A percentile compares a stretch with the other conserved stretches of the same genome.
phyloP scores from a whole-genome alignment of 2,888 invertebrate species.

The Volucella inanis region DNA sequence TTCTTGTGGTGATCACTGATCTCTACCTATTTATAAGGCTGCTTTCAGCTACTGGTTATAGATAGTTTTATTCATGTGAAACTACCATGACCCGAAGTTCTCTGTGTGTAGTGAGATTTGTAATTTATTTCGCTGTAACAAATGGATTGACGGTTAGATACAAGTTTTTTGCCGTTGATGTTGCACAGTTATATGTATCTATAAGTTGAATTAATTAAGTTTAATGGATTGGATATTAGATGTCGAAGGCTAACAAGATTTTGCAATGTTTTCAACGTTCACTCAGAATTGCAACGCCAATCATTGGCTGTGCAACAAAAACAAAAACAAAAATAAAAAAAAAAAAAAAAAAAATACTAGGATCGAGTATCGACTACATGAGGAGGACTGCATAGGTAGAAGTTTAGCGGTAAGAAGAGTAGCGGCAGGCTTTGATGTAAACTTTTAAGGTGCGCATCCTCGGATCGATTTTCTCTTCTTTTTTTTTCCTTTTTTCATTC shows the following conservation, averaged over 20 bases:
- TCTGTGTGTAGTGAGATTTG: constrained; percentile 55
- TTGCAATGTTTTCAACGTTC: constrained; percentile 49
- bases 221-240: constrained; percentile 69
- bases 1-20: constrained; percentile 17
- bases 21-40: constrained; percentile 3
- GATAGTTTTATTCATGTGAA: constrained; percentile 33
- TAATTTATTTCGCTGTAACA: constrained; percentile 72
- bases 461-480: background rate
- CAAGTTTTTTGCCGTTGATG: constrained; percentile 5
- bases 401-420: background rate
- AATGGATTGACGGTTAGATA: constrained; percentile 46
- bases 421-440: constrained; percentile 10
- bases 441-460: constrained; percentile 3
- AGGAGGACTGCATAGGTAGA: background rate
- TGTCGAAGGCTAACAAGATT: constrained; percentile 72
- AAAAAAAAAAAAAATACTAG: background rate
- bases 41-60: constrained; percentile 46
- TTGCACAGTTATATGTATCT: constrained; percentile 15
- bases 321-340: constrained; percentile 17
- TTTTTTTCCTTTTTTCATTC: too few relatives aligned
- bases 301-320: constrained; percentile 32
- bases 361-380: background rate
- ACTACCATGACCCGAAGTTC: constrained; percentile 56
- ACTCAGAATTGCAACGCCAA: constrained; percentile 20
- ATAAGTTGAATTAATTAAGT: constrained; percentile 66